Conservation (phyloP, 2,113 vertebrate species). For the Daphoenositta chrysoptera region DNA sequence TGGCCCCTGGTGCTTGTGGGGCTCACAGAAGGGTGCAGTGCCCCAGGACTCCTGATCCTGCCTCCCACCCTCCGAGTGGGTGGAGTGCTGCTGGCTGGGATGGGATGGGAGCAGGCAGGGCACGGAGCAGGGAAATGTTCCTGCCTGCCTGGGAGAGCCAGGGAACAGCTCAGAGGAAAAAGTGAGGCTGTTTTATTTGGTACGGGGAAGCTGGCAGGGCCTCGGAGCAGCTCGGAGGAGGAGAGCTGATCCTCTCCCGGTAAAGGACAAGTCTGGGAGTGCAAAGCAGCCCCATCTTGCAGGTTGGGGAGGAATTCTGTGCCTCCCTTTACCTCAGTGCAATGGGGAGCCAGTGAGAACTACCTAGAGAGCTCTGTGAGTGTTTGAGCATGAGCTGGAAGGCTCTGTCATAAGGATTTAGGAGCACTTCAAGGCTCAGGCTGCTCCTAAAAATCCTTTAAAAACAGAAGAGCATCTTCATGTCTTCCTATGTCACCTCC, state of each 20-base stretch:
- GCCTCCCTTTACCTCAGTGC: neutral
- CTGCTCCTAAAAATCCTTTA: neutral
- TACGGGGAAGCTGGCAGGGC: neutral
- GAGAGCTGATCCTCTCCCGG: neutral
- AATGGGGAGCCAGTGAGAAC: neutral
- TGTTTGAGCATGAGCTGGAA: neutral
- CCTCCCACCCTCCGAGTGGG: neutral
- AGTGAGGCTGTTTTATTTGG: neutral
- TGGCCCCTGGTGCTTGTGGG: neutral
- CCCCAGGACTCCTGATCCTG: neutral
- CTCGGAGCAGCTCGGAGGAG: neutral
- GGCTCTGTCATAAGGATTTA: rapidly evolving
- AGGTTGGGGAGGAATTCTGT: neutral
- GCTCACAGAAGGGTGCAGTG: neutral
- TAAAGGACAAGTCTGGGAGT: neutral
- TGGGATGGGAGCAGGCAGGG: neutral
- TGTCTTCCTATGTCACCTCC: neutral
- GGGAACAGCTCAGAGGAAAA: slow-evolving; percentile 56
- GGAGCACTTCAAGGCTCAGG: neutral
- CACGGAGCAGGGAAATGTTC: neutral
- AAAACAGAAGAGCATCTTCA: neutral
- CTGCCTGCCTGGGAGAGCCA: slow-evolving; percentile 15
- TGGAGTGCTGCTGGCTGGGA: neutral
- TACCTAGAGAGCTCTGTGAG: rapidly evolving
- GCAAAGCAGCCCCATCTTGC: neutral